Evolutionary conservation across 1,140 invertebrate genomes (phyloP), one percentile per base, ranked within the genome.

Genomic region (Hylyphantes graminicola): DNA sequence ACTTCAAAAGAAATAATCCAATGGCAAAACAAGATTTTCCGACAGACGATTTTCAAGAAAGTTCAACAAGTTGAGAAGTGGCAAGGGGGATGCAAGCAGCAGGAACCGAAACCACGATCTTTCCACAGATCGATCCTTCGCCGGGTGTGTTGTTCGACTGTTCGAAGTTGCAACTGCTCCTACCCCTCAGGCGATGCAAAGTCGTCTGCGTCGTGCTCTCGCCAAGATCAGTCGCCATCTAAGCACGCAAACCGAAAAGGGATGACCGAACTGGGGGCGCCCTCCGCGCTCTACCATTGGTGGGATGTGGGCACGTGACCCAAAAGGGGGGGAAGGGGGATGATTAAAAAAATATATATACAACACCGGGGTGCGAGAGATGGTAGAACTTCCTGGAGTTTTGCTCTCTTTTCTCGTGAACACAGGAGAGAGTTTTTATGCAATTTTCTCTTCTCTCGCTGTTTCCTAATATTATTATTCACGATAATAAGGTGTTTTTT

Each of bases 321-420:
- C 1, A 2, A 35, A 35, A 35, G 35, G 35, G 35, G 35, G 68
- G 55, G 9, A 13, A 15, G 51, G 80, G 59, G 80, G 17, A 75
- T 65, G 70, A 73, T 81, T 63, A 73, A 81, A 57, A 63, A 59
- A 51, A 74, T 17, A 74, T 83, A 83, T 75, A 74, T 83, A 83
- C 74, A 83, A 64, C 72, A 19, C 55, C 61, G 21, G 80, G 80
- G 80, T 68, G 59, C 59, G 50, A 61, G 9, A 17, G 67, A 81
- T 83, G 70, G 75, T 50, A 83, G 57, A 21, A 61, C 54, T 83
- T 51, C 79, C 68, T 72, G 65, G 55, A 19, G 68, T 65, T 83
- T 65, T 83, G 80, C 75, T 83, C 80, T 61, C 54, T n/a, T 59
- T 35, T 68, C 54, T 53, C 65, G 59, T 53, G 48, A 53, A 35